These are phyloP conservation scores for Colaptes auratus DNA, from an alignment of 2,113 vertebrate species.

Conservation along the genomic window DNA sequence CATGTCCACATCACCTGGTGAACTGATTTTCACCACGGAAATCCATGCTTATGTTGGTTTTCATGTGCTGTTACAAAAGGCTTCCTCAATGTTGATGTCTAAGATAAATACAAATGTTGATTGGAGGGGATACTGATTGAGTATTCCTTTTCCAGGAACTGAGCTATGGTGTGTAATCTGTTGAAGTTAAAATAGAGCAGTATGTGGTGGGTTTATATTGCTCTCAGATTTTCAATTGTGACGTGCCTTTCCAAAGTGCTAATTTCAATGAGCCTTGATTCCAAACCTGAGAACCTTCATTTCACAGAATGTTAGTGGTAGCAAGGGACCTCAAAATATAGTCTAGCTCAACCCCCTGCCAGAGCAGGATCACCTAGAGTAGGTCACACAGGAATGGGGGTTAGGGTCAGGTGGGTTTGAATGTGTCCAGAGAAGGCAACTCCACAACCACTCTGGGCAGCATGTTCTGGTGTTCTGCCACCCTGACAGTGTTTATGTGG, in stretches of 20 bases:
- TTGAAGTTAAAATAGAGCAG: neutral
- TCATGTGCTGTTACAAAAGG: conserved; percentile 27
- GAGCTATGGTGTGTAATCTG: neutral
- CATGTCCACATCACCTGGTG: neutral
- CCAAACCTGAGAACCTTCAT: neutral
- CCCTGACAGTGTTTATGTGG: too few relatives aligned
- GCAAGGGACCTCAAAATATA: too few relatives aligned
- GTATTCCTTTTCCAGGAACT: neutral
- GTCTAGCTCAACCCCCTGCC: too few relatives aligned
- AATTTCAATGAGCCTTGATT: neutral
- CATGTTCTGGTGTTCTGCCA: too few relatives aligned
- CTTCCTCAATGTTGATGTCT: conserved; percentile 4
- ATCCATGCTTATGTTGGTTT: neutral
- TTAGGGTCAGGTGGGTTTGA: too few relatives aligned
- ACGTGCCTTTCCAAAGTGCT: neutral
- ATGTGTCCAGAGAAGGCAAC: too few relatives aligned
- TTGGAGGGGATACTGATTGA: neutral
- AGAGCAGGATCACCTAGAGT: too few relatives aligned
- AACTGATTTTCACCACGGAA: neutral
- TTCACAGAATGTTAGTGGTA: neutral
- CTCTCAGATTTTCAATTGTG: neutral
- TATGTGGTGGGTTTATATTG: neutral
- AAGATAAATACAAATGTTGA: conserved; percentile 26
- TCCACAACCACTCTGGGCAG: too few relatives aligned
- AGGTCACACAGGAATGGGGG: too few relatives aligned